Evolutionary conservation across 2,888 invertebrate species (phyloP).

Genomic region (Bugula neritina): DNA sequence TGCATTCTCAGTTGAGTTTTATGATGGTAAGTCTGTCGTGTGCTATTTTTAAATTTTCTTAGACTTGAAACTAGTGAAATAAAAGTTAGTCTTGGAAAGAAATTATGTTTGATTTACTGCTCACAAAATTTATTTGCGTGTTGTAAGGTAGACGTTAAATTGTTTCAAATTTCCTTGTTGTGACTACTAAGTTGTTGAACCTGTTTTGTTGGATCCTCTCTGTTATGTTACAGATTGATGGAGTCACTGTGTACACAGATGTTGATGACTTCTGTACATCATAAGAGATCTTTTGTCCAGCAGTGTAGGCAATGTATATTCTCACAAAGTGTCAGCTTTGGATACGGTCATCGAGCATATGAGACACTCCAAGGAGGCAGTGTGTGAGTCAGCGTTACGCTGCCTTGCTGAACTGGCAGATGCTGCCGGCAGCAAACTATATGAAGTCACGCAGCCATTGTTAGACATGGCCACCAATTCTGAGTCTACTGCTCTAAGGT

Average conservation of each 20-base stretch:
- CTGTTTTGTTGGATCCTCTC: too few relatives aligned
- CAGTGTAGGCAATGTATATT: neutral
- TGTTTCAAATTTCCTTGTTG: too few relatives aligned
- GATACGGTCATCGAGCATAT: neutral
- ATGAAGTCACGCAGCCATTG: constrained; percentile 13
- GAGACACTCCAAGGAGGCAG: neutral
- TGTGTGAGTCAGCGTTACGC: neutral
- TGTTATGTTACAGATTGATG: constrained; percentile 27
- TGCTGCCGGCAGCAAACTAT: constrained; percentile 13
- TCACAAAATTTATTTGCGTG: too few relatives aligned
- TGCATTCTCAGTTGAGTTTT: too few relatives aligned
- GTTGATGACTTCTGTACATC: neutral
- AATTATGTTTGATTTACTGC: too few relatives aligned
- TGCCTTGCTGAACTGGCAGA: neutral
- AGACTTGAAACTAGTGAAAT: too few relatives aligned
- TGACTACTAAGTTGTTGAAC: too few relatives aligned
- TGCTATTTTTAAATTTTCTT: too few relatives aligned
- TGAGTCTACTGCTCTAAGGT: constrained; percentile 24
- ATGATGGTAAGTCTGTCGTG: too few relatives aligned
- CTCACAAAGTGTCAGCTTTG: neutral
- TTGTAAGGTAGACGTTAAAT: too few relatives aligned
- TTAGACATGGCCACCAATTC: neutral
- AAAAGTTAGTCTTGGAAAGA: too few relatives aligned
- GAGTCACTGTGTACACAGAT: constrained; percentile 25
- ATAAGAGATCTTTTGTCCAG: neutral